Evolutionary conservation across 2,797 vertebrate genomes (phyloP).

Genomic region (Gymnodraco acuticeps): DNA sequence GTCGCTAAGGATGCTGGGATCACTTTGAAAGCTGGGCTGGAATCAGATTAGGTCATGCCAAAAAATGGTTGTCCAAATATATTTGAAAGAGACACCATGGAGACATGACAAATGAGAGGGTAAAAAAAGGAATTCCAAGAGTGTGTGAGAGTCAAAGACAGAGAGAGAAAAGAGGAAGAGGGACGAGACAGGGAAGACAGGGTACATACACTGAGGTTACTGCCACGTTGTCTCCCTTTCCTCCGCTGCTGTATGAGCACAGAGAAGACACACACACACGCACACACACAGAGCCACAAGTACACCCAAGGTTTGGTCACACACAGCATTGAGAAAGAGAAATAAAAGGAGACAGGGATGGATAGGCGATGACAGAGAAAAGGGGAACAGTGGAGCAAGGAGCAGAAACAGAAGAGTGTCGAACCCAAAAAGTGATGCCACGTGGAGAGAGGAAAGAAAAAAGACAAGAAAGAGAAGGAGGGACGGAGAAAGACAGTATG

Average conservation of each 20-base stretch:
- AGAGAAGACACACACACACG: constrained; percentile 77
- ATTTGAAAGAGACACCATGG: constrained; percentile 37
- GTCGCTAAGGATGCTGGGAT: constrained; percentile 27
- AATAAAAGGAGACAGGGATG: constrained; percentile 44
- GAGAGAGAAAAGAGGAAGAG: constrained; percentile 32
- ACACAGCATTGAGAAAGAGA: constrained; percentile 40
- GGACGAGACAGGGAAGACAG: constrained; percentile 73
- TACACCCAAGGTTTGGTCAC: constrained; percentile 64
- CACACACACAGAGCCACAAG: constrained; percentile 66
- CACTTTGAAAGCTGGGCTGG: constrained; percentile 47
- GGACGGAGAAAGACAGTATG: constrained; percentile 73
- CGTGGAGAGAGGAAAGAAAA: constrained; percentile 38
- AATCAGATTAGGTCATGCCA: constrained; percentile 57
- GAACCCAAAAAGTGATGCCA: constrained; percentile 56
- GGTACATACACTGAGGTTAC: constrained; percentile 96
- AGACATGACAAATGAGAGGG: constrained; percentile 37
- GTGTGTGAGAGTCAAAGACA: constrained; percentile 17
- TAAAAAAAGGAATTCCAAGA: constrained; percentile 1
- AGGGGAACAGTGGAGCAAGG: constrained; percentile 27
- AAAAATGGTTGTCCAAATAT: constrained; percentile 18
- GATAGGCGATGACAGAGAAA: constrained; percentile 37
- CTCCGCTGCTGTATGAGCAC: constrained; percentile 90
- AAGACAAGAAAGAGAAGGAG: constrained; percentile 60
- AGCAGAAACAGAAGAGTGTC: constrained; percentile 33
- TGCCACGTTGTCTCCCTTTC: constrained; percentile 94